Conservation (phyloP, 2,113 vertebrate species). For the Steatornis caripensis region DNA sequence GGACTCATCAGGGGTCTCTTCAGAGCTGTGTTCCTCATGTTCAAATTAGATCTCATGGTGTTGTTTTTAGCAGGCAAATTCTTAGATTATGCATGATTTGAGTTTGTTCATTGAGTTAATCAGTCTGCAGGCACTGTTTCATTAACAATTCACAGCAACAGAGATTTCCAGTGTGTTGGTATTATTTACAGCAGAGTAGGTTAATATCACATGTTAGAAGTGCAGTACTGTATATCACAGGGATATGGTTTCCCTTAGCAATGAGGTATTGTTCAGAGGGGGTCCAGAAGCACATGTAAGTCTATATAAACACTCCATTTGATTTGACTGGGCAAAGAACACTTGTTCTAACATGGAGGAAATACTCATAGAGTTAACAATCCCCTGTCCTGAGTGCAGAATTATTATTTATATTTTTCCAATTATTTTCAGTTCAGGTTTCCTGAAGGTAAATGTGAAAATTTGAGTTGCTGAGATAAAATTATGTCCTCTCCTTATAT, state of each 20-base stretch:
- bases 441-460: background rate
- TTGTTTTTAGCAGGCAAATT: background rate
- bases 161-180: background rate
- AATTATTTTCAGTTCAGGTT: background rate
- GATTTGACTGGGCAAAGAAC: background rate
- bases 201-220: background rate
- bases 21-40: background rate
- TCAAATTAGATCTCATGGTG: background rate
- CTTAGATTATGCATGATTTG: background rate
- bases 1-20: background rate
- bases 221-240: background rate
- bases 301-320: background rate
- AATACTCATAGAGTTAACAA: background rate
- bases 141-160: background rate
- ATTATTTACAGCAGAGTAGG: background rate
- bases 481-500: background rate
- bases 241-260: background rate
- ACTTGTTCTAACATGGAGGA: background rate
- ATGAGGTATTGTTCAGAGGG: background rate
- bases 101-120: slow-evolving; percentile 7
- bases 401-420: background rate
- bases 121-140: background rate
- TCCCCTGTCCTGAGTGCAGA: background rate
- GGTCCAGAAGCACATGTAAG: background rate
- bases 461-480: background rate